These are phyloP conservation scores for Cylindroiulus punctatus DNA, from an alignment of 2,888 invertebrate genomes.

Conservation along the genomic window DNA sequence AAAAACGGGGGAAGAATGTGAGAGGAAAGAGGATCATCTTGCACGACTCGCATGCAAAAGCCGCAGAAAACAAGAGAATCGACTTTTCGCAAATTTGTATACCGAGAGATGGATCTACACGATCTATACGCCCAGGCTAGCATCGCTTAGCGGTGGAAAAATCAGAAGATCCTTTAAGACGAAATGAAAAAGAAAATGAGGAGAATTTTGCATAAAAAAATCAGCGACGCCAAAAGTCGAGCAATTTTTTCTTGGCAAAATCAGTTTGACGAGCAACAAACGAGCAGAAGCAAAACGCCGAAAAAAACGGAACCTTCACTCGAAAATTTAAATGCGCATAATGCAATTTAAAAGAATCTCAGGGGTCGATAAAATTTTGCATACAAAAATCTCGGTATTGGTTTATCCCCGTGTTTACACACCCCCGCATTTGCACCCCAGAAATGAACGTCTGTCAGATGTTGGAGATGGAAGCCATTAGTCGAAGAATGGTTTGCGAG, in stretches of 20 bases:
- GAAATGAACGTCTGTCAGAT: constrained; percentile 36
- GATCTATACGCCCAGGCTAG: background rate
- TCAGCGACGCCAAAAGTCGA: constrained; percentile 26
- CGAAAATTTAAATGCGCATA: constrained; percentile 44
- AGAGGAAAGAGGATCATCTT: constrained; percentile 26
- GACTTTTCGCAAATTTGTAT: constrained; percentile 9
- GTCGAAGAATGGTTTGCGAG: background rate
- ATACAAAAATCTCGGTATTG: background rate
- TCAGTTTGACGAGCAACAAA: constrained; percentile 16
- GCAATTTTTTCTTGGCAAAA: background rate
- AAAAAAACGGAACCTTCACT: constrained; percentile 5
- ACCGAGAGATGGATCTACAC: background rate
- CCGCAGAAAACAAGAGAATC: constrained; percentile 36
- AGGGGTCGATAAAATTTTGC: constrained; percentile 26
- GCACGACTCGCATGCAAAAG: background rate
- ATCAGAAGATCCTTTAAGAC: background rate
- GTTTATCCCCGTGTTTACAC: constrained; percentile 28
- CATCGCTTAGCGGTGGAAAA: constrained; percentile 11
- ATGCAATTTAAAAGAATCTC: constrained; percentile 45
- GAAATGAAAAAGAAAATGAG: constrained; percentile 47
- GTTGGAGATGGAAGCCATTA: constrained; percentile 23
- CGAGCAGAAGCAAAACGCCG: background rate
- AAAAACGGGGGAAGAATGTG: background rate
- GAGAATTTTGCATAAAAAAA: constrained; percentile 32
- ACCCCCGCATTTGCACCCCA: constrained; percentile 3